Percentiles rank a stretch among this genome's conserved stretches.
Conservation (phyloP, 1,140 invertebrate species). For the Drosophila mayri region DNA sequence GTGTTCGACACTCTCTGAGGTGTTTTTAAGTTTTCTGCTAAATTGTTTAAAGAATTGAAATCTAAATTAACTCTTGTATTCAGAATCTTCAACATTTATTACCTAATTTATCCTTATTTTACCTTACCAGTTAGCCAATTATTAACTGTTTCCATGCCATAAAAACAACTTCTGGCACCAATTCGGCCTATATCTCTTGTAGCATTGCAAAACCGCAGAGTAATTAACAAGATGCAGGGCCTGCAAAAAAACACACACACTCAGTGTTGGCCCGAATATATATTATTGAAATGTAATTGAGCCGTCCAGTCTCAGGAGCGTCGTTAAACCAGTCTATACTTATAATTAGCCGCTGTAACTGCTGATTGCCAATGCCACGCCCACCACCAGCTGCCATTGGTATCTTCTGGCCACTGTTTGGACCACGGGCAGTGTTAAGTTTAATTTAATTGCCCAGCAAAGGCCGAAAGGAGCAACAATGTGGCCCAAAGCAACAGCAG, state of each 20-base stretch:
- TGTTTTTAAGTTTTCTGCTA: too few species aligned
- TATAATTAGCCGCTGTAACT: constrained; percentile 58
- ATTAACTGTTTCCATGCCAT: neutral
- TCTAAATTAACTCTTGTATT: too few species aligned
- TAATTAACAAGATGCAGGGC: constrained; percentile 15
- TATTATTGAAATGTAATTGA: constrained; percentile 54
- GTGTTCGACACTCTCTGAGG: too few species aligned
- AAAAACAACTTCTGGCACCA: neutral
- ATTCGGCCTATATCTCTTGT: neutral
- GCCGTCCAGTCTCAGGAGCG: constrained; percentile 39
- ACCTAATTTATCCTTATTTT: neutral
- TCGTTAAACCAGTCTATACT: constrained; percentile 54
- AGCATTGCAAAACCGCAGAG: neutral
- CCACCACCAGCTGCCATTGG: constrained; percentile 10
- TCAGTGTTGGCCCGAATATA: constrained; percentile 18
- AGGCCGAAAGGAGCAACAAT: constrained; percentile 63
- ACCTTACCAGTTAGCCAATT: neutral
- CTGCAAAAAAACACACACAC: neutral
- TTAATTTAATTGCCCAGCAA: constrained; percentile 73
- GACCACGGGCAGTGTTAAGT: constrained; percentile 63
- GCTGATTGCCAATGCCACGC: constrained; percentile 43
- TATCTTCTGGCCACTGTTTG: constrained; percentile 49
- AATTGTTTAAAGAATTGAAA: too few species aligned
- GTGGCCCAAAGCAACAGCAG: constrained; percentile 53
- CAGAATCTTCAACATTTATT: neutral